A percentile compares a stretch with the other conserved stretches of the same genome.
Evolutionary conservation across 1,140 invertebrate genomes (phyloP).

Genomic region (Lepeophtheirus salmonis): DNA sequence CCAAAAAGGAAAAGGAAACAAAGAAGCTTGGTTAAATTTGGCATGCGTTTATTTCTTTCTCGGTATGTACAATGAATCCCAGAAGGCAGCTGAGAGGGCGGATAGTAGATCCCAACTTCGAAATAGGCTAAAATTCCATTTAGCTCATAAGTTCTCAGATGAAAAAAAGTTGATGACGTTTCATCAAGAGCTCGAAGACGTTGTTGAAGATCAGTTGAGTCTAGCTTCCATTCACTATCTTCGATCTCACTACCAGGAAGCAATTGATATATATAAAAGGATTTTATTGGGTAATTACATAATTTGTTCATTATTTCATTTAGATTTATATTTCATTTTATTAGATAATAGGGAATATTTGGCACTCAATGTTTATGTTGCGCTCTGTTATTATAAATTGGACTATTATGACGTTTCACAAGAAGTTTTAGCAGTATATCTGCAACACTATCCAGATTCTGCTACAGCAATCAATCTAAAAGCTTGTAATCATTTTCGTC

Average conservation of each 20-base stretch:
- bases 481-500: conserved; percentile 63
- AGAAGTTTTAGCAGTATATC: conserved; percentile 80
- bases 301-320: not conserved
- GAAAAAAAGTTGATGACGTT: conserved; percentile 59
- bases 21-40: conserved; percentile 46
- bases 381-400: conserved; percentile 90
- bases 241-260: conserved; percentile 87
- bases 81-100: conserved; percentile 36
- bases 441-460: conserved; percentile 78
- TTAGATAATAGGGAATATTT: conserved; percentile 53
- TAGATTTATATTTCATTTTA: not conserved
- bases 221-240: conserved; percentile 91
- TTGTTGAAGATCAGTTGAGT: conserved; percentile 82
- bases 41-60: conserved; percentile 90
- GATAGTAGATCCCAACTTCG: conserved; percentile 36
- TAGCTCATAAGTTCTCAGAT: conserved; percentile 79
- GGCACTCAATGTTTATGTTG: conserved; percentile 90
- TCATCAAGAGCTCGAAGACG: conserved; percentile 63
- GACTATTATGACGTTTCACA: conserved; percentile 67
- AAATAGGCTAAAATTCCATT: conserved; percentile 69
- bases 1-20: conserved; percentile 18
- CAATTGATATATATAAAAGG: conserved; percentile 90
- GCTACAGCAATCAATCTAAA: conserved; percentile 88
- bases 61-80: conserved; percentile 45
- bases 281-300: conserved; percentile 18